Percentiles rank a stretch among this genome's conserved stretches.
Evolutionary conservation across 2,888 invertebrate genomes (phyloP).

Genomic region (Melanotus villosus): DNA sequence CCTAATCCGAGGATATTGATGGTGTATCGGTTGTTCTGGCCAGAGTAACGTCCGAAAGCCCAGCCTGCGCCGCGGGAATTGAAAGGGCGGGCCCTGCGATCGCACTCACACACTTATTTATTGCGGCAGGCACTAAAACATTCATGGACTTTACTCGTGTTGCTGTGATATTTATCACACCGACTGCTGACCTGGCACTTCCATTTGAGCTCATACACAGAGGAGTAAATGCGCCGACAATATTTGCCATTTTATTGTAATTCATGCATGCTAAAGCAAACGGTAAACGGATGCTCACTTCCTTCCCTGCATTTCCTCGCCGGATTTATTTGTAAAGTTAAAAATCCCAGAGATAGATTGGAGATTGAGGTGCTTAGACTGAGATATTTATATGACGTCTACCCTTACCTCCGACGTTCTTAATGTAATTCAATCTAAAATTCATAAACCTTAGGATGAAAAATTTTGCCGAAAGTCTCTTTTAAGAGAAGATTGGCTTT

Average conservation of each 20-base stretch:
- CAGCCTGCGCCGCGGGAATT: slow-evolving; percentile 48
- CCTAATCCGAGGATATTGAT: slow-evolving; percentile 52
- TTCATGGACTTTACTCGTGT: slow-evolving; percentile 46
- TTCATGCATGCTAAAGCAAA: slow-evolving; percentile 8
- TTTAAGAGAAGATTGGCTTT: no score
- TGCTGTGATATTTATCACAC: slow-evolving; percentile 47
- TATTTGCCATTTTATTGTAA: slow-evolving; percentile 37
- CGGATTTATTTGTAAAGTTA: slow-evolving; percentile 12
- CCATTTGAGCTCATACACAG: slow-evolving; percentile 29
- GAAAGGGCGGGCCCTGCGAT: slow-evolving; percentile 48
- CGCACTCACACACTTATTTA: slow-evolving; percentile 50
- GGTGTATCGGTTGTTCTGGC: slow-evolving; percentile 50
- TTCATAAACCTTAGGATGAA: neutral
- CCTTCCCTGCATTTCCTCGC: neutral
- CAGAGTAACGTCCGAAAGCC: slow-evolving; percentile 42
- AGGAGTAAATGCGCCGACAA: slow-evolving; percentile 30
- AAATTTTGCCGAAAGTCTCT: neutral
- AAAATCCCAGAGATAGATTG: neutral
- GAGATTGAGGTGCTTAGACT: neutral
- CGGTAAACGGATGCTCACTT: slow-evolving; percentile 4
- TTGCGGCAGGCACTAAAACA: slow-evolving; percentile 47
- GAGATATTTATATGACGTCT: neutral
- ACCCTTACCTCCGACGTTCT: slow-evolving; percentile 1
- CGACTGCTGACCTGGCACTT: slow-evolving; percentile 43
- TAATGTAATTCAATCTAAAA: slow-evolving; percentile 13